Evolutionary conservation across 2,113 vertebrate species (phyloP).

Genomic region (Rhipidura dahli): DNA sequence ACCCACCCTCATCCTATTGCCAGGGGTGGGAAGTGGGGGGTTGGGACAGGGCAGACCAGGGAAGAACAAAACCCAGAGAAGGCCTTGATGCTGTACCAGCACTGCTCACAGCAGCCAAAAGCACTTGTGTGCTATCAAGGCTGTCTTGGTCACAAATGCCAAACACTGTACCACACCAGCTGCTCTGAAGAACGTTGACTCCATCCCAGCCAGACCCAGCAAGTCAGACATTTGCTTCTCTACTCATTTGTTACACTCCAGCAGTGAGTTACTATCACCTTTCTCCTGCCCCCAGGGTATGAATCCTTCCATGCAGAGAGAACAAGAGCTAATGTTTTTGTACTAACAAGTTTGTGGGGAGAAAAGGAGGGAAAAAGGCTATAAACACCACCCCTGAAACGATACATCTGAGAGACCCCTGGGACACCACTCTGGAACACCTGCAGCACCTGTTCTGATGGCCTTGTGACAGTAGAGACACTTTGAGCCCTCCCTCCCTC

Average conservation of each 20-base stretch:
- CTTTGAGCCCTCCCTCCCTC: neutral
- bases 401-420: neutral
- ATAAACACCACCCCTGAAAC: neutral
- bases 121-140: neutral
- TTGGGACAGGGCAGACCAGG: neutral
- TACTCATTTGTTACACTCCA: neutral
- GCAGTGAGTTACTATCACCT: neutral
- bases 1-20: neutral
- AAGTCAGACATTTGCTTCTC: neutral
- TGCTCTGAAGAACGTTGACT: neutral
- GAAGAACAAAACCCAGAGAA: neutral
- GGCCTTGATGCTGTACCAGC: neutral
- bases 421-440: neutral
- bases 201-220: neutral
- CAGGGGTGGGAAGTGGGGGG: neutral
- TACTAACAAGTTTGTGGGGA: neutral
- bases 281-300: neutral
- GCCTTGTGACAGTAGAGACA: neutral
- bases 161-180: neutral
- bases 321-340: neutral
- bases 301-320: neutral
- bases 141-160: neutral
- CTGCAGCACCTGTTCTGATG: neutral
- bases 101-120: neutral
- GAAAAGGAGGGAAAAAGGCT: neutral